Evolutionary conservation across 92 coral and sea anemone species (phyloP), one percentile per base, ranked within the genome.

Genomic region (Palythoa grandis): DNA sequence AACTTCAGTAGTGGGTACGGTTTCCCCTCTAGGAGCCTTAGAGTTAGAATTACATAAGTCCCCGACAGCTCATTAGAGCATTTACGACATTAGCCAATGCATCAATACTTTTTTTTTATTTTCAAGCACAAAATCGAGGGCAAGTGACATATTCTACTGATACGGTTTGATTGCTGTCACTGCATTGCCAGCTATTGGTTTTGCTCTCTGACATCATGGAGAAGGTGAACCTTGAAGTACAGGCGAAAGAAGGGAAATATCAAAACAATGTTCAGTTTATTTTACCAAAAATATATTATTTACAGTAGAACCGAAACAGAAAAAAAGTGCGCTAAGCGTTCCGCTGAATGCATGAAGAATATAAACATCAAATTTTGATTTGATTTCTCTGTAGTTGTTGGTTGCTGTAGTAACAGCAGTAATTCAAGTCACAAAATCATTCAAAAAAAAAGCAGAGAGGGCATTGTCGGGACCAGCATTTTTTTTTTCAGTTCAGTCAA

Each of bases 101-200:
- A 66, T 66, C 37, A 66, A 63, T 3, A 63, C 70, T n/a, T 65
- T 65, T 67, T 67, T 67, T 67, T 67, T 7, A 25, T 24, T 25
- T 67, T 24, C 17, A 67, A 67, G 72, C 72, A 67, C 72, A 67
- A 67, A 67, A 67, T 67, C 72, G 72, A 67, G 72, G 72, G 72
- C 38, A 66, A 66, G 71, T 37, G 37, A 66, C 71, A 37, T 70
- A 70, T 29, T 38, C 50, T 13, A 70, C 47, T 50, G 47, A 38
- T 70, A 70, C 75, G 75, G 75, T 8, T 43, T 43, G 71, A 66
- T 24, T 66, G 71, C 37, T 66, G 37, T 17, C 63, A 19, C 63
- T 57, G 63, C 63, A 57, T 57, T 2, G 63, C 20, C 71, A 66
- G 29, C 71, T 66, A 20, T 66, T 22, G 71, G 25, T 66, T 66